Percentiles rank a stretch among this genome's conserved stretches.
phyloP scores from a whole-genome alignment of 2,888 invertebrate species.

The Scaeva pyrastri region DNA sequence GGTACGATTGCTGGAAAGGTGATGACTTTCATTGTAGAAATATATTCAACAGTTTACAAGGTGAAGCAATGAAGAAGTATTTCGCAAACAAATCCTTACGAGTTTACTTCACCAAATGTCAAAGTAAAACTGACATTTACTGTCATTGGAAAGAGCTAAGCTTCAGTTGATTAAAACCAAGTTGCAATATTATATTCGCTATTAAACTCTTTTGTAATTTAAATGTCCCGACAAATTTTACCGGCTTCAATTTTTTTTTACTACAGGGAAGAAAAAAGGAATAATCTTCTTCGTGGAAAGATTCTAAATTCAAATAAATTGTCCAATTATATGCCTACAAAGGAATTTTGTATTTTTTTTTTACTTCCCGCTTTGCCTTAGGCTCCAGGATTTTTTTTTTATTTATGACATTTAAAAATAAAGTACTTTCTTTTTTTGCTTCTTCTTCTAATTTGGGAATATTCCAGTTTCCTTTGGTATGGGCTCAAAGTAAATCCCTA shows the following conservation, averaged over 20 bases:
- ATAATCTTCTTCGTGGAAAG: constrained; percentile 41
- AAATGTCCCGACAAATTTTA: too few relatives aligned
- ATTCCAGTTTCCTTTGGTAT: constrained; percentile 20
- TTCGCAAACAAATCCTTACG: too few relatives aligned
- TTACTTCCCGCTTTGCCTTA: not conserved
- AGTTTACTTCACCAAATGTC: too few relatives aligned
- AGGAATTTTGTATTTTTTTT: constrained; percentile 8
- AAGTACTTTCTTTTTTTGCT: not conserved
- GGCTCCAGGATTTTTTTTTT: not conserved
- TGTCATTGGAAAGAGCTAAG: too few relatives aligned
- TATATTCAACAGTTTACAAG: too few relatives aligned
- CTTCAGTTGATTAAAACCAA: too few relatives aligned
- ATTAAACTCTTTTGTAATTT: too few relatives aligned
- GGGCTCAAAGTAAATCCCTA: constrained; percentile 23
- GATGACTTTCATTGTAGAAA: too few relatives aligned
- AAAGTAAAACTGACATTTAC: too few relatives aligned
- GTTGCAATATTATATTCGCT: too few relatives aligned
- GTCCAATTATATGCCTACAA: constrained; percentile 39
- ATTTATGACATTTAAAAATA: constrained; percentile 22
- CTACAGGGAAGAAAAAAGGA: constrained; percentile 5
- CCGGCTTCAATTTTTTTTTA: constrained; percentile 28
- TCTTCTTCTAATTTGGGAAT: constrained; percentile 51
- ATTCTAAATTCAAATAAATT: constrained; percentile 49
- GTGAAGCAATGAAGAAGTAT: too few relatives aligned
- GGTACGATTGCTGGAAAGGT: too few relatives aligned